Evolutionary conservation across 2,797 vertebrate species (phyloP), one percentile per base, ranked within the genome.

Genomic region (Paguma larvata): DNA sequence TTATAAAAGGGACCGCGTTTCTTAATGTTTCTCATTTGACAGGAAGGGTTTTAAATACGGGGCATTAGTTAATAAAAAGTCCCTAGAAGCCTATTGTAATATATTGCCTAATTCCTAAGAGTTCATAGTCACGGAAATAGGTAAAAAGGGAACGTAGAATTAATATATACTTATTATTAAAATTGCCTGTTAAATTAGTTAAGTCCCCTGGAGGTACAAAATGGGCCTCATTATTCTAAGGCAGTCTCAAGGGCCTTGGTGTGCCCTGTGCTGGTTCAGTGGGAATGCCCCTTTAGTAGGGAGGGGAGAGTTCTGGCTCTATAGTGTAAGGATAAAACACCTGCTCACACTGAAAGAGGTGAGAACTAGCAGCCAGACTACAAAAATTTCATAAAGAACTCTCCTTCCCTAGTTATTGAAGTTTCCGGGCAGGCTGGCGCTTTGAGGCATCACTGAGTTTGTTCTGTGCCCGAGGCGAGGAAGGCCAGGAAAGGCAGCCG

Each of bases 131-230:
- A 89, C 91, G 83, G 94, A 97, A 97, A 98, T 96, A 98, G 98
- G 92, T 95, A 95, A 97, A 97, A 95, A 85, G 85, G 89, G 89
- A 85, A 98, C 97, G 89, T 97, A 97, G 98, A 98, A 98, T 98
- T 98, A 98, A 98, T 98, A 98, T 97, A 95, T 97, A 95, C 96
- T 98, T 98, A 98, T 98, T 98, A 98, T 97, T 98, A 89, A 98
- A 98, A 98, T 98, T 95, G 85, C 96, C 97, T 98, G 96, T 96
- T 98, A 97, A 98, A 98, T 98, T 98, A 98, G 96, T 98, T 94
- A 98, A 96, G 93, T 91, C 85, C 94, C 97, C 91, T 72, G 51
- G 95, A 98, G 96, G 96, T 93, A 72, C 96, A 83, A 53, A 97
- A 86, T 73, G 88, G 97, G 68, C 86, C 53, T 97, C 92, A 80